These are phyloP conservation scores for Amblyopsis hoosieri DNA, from an alignment of 2,797 vertebrate genomes.

Conservation along the genomic window DNA sequence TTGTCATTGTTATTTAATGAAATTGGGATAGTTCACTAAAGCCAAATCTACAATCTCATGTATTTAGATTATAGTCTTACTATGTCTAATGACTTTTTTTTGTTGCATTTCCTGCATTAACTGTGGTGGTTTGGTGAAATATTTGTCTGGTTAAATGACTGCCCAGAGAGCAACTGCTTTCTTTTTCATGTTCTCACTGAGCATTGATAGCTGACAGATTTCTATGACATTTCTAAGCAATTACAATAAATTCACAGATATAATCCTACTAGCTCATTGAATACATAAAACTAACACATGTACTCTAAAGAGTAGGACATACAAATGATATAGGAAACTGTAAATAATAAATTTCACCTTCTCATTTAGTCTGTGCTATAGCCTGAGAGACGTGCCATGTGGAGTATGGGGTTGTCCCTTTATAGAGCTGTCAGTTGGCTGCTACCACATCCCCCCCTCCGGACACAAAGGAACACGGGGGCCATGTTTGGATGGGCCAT, in stretches of 20 bases:
- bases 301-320: too few species aligned
- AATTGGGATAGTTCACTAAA: too few species aligned
- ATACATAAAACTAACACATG: too few species aligned
- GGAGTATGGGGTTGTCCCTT: constrained; percentile 90
- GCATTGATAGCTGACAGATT: too few species aligned
- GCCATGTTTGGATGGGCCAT: constrained; percentile 84
- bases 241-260: background rate
- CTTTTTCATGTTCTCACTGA: too few species aligned
- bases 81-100: constrained; percentile 71
- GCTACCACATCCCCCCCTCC: constrained; percentile 83
- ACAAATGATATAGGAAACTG: too few species aligned
- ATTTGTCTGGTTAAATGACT: background rate
- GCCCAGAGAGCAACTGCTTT: too few species aligned
- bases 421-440: constrained; percentile 86
- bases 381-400: constrained; percentile 89
- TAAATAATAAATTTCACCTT: too few species aligned
- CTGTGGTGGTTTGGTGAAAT: background rate
- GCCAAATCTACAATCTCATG: background rate
- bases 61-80: background rate
- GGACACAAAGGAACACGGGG: constrained; percentile 81
- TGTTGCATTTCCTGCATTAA: background rate
- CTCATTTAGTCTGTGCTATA: constrained; percentile 35
- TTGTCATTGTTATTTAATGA: too few species aligned
- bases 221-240: too few species aligned
- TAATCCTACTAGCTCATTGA: background rate